phyloP scores from a whole-genome alignment of 2,113 vertebrate genomes.

The Paradoxurus hermaphroditus region DNA sequence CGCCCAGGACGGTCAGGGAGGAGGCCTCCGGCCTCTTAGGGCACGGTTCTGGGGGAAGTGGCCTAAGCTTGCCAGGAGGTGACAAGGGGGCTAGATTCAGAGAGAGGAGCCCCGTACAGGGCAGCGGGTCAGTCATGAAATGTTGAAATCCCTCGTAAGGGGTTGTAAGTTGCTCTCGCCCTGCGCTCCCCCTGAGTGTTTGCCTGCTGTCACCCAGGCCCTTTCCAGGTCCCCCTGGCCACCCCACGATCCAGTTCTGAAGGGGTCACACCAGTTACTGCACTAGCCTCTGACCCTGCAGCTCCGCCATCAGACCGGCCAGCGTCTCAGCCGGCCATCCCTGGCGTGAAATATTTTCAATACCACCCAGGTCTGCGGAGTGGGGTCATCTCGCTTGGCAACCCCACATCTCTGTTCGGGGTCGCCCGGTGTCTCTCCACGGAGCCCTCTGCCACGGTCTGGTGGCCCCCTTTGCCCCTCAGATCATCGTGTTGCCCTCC shows the following conservation, averaged over 20 bases:
- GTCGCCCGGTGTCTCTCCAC: neutral
- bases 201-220: neutral
- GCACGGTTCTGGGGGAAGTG: neutral
- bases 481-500: slow-evolving; percentile 92
- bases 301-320: neutral
- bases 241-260: neutral
- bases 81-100: neutral
- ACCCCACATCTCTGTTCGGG: neutral
- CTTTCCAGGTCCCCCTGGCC: neutral
- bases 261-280: neutral
- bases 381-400: neutral
- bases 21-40: neutral
- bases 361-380: neutral
- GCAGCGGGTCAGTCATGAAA: neutral
- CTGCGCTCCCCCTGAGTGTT: neutral
- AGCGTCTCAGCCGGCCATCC: neutral
- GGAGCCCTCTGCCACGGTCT: neutral
- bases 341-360: neutral
- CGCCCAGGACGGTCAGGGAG: neutral
- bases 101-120: neutral
- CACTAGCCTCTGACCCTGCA: neutral
- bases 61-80: neutral
- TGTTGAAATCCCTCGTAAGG: neutral
- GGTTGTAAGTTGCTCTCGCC: neutral
- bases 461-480: slow-evolving; percentile 55